Evolutionary conservation across 2,797 vertebrate species (phyloP).

Genomic region (Anas capensis): DNA sequence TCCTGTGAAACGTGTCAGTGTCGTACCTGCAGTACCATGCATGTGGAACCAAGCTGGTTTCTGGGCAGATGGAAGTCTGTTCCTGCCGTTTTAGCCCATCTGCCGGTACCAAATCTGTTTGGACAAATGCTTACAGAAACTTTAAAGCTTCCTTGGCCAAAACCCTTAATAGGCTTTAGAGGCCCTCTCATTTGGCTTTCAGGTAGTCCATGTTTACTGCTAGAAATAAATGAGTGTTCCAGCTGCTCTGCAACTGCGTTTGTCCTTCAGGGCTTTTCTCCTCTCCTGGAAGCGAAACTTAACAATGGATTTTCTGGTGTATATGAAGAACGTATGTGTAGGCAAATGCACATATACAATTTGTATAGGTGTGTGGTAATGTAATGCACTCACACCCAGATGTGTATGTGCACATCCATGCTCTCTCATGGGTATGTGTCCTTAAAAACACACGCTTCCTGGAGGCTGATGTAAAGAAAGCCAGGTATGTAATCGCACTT

Average conservation of each 20-base stretch:
- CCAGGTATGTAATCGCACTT: neutral
- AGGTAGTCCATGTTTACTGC: neutral
- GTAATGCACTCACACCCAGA: too few species aligned
- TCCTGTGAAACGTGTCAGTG: neutral
- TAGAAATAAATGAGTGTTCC: neutral
- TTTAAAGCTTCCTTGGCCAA: slow-evolving; percentile 37
- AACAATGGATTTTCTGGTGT: neutral
- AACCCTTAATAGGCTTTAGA: slow-evolving; percentile 66
- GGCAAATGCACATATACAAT: neutral
- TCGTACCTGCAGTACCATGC: rapidly evolving
- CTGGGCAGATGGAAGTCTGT: slow-evolving; percentile 26
- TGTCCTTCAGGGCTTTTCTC: slow-evolving; percentile 12
- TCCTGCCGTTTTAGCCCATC: slow-evolving; percentile 21
- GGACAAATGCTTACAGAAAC: slow-evolving; percentile 26
- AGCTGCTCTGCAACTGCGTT: neutral
- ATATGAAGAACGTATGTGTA: neutral
- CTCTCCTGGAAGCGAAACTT: neutral
- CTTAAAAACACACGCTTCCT: neutral
- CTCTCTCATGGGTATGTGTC: neutral
- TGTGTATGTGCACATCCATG: rapidly evolving
- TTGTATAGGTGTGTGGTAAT: neutral
- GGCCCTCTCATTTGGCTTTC: neutral
- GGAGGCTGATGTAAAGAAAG: neutral
- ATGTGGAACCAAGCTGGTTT: neutral
- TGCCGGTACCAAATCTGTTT: slow-evolving; percentile 44